Evolutionary conservation across 2,113 vertebrate species (phyloP).

Genomic region (Dasyurus viverrinus): DNA sequence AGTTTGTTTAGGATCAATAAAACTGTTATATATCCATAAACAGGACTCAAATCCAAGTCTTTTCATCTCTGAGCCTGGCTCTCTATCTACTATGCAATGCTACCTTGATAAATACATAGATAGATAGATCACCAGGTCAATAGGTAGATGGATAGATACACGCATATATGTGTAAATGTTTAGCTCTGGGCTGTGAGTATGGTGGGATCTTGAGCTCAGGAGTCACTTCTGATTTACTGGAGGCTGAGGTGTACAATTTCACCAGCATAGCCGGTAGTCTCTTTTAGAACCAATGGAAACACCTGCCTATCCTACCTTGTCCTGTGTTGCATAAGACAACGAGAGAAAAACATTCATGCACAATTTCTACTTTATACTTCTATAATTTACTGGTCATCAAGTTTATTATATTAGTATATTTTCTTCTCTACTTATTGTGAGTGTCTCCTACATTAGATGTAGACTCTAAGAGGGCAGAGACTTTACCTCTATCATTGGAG

Average conservation of each 20-base stretch:
- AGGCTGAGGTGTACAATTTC: slow-evolving; percentile 13
- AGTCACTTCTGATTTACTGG: slow-evolving; percentile 14
- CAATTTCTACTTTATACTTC: background rate
- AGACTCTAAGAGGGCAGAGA: background rate
- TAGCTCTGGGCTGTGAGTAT: slow-evolving; percentile 61
- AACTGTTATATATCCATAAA: background rate
- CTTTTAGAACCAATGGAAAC: slow-evolving; percentile 30
- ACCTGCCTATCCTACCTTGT: slow-evolving; percentile 6
- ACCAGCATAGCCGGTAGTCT: slow-evolving; percentile 34
- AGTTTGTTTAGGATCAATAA: background rate
- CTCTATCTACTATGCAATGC: background rate
- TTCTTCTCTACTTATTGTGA: background rate
- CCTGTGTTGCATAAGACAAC: background rate
- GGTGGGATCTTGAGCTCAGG: slow-evolving; percentile 35
- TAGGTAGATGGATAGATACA: background rate
- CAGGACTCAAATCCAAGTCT: background rate
- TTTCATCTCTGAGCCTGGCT: background rate
- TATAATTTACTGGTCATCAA: background rate
- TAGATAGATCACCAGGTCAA: too few relatives aligned
- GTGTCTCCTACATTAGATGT: background rate
- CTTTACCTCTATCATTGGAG: background rate
- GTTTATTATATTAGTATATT: background rate
- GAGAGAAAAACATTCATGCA: background rate
- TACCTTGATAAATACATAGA: background rate
- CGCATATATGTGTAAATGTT: background rate